Evolutionary conservation across 2,888 invertebrate species (phyloP).

Genomic region (Ennomos fuscantarius): DNA sequence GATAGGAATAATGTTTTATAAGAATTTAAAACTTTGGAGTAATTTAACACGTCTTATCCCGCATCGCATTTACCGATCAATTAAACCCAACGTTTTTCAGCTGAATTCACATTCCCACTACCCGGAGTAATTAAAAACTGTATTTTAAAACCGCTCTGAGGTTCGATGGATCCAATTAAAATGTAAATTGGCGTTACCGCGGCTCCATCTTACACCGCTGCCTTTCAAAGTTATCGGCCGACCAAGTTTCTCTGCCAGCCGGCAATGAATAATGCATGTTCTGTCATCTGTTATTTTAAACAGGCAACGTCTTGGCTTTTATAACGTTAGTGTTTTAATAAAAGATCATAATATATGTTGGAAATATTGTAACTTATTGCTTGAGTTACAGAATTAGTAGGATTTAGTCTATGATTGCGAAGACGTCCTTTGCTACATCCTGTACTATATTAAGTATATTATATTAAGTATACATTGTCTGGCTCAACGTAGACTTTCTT

Average conservation of each 20-base stretch:
- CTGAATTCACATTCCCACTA: slow-evolving; percentile 15
- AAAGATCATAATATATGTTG: slow-evolving; percentile 46
- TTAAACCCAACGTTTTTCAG: slow-evolving; percentile 5
- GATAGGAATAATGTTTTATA: too few relatives aligned
- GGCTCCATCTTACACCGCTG: slow-evolving; percentile 53
- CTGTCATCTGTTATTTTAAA: slow-evolving; percentile 75
- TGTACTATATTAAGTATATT: too few relatives aligned
- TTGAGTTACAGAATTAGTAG: too few relatives aligned
- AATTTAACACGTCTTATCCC: neutral
- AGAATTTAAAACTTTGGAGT: too few relatives aligned
- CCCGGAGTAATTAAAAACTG: slow-evolving; percentile 47
- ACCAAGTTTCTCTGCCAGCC: slow-evolving; percentile 60
- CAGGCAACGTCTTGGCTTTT: slow-evolving; percentile 68
- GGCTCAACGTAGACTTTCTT: too few relatives aligned
- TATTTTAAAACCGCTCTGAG: slow-evolving; percentile 46
- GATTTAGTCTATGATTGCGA: too few relatives aligned
- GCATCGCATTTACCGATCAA: slow-evolving; percentile 5
- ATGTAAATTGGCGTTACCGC: slow-evolving; percentile 65
- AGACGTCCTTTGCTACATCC: too few relatives aligned
- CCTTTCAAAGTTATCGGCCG: slow-evolving; percentile 64
- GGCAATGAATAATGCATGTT: slow-evolving; percentile 73
- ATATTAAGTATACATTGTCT: too few relatives aligned
- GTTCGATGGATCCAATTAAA: slow-evolving; percentile 66
- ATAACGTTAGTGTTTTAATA: slow-evolving; percentile 56
- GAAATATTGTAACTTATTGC: too few relatives aligned